Base-by-base conservation (phyloP, 2,113 vertebrate genomes). In the Ictidomys tridecemlineatus region DNA sequence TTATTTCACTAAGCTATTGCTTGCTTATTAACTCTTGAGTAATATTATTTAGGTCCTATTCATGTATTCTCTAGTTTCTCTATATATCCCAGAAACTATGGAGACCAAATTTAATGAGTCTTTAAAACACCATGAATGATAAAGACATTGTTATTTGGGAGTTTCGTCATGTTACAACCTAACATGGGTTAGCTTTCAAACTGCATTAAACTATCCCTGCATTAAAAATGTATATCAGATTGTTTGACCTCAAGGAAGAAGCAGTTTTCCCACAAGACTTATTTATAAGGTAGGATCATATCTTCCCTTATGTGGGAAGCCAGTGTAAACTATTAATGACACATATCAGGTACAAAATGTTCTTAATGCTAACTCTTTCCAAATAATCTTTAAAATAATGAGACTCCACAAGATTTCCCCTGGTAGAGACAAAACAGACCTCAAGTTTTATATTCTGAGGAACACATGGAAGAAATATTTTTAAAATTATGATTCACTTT, bases 171-270 rank as follows among this genome's bases (percentile, higher is more conserved):
- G 32, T 67, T 92, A 91, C 72, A 94, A 48, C 28, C 87, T 88
- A 85, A 77, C 37, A n/a, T 53, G 78, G 72, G 24, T 85, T 95
- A 91, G 42, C 67, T 95, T 97, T 96, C 95, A 93, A 94, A 94
- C 73, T 85, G 48, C 65, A 45, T 80, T 85, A 85, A 85, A 94
- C 65, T 95, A 97, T 88, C 39, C 65, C 88, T 85, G 65, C 91
- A 96, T 97, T 96, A 96, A 97, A 97, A 98, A 95, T 92, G 93
- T n/a, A 96, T 90, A 73, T 91, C 48, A 92, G 85, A 73, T 96
- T 97, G 85, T 94, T 97, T 97, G 88, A 70, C 88, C 39, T 74
- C 67, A 94, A 76, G 88, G 91, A 96, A 85, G 58, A 95, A 96
- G 22, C 42, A 76, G 48, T 94, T 93, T 96, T 94, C 96, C 96